Base-by-base conservation (phyloP, 2,797 vertebrate species). In the Lithobates sylvaticus region DNA sequence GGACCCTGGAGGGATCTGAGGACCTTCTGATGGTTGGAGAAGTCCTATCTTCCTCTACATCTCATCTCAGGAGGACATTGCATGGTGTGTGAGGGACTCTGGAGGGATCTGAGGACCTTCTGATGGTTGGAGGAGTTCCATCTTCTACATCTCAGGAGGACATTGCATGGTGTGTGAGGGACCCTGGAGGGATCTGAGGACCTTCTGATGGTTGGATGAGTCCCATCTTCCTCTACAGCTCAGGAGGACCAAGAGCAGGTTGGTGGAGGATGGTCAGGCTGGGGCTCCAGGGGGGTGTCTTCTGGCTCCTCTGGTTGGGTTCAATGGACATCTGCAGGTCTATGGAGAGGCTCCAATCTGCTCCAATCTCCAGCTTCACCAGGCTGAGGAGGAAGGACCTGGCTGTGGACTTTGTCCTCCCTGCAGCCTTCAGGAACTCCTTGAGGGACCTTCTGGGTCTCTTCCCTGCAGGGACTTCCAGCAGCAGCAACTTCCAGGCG, bases 371-470 rank as follows among this genome's bases (percentile, higher is more conserved):
- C 54, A 92, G 96, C 21, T 94, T 94, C 75, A 97, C 98, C 58
- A 94, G 98, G 86, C 91, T 95, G 73, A 98, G 97, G 90, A 95
- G 98, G 89, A 98, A 96, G 91, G 97, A 94, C 88, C 94, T 99
- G 86, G 96, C 98, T 0, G 96, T 99, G 92, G 98, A 99, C 94
- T 98, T 99, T 87, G 96, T 97, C 34, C 96, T 99, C 27, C 97
- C 98, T 9, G 97, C 97, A 36, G 95, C 98, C 78, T 93, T 99
- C 93, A 96, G 97, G 42, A 95, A 95, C 93, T 98, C 98, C 89
- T 93, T 97, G 91, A 94, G 95, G 81, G 95, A 96, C 89, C 95
- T 98, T 90, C 93, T 97, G 61, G 95, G 97, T 85, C 95, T 95
- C 87, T 94, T 94, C 73, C 91, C 95, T 73, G 93, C 92, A 89